Percentiles rank a stretch among this genome's conserved stretches.
Evolutionary conservation across 2,797 vertebrate species (phyloP).

Genomic region (Melanotaenia parkinsoni): DNA sequence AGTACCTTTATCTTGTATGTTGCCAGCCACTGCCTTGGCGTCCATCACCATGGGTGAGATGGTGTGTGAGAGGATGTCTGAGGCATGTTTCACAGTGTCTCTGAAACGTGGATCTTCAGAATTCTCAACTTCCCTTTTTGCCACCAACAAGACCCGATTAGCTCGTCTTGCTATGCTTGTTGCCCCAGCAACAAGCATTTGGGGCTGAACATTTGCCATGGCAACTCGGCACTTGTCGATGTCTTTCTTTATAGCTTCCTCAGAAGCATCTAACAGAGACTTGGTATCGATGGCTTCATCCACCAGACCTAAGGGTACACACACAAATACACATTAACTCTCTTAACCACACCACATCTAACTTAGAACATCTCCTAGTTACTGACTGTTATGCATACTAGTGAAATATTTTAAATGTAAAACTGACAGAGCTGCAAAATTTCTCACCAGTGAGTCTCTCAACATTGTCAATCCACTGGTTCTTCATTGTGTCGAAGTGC

Average conservation of each 20-base stretch:
- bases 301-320: constrained; percentile 86
- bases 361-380: neutral
- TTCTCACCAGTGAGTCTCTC: constrained; percentile 95
- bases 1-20: constrained; percentile 95
- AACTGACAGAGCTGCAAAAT: neutral
- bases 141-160: constrained; percentile 95
- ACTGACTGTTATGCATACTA: neutral
- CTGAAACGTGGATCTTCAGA: constrained; percentile 97
- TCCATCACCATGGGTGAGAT: constrained; percentile 99
- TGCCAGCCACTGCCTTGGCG: constrained; percentile 96
- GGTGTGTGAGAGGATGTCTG: constrained; percentile 94
- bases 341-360: neutral
- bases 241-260: constrained; percentile 99
- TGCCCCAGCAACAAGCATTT: constrained; percentile 98
- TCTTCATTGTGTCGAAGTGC: constrained; percentile 99
- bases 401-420: neutral
- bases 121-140: constrained; percentile 96
- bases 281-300: constrained; percentile 98
- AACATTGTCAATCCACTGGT: constrained; percentile 98
- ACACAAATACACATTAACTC: constrained; percentile 5
- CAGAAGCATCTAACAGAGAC: constrained; percentile 95
- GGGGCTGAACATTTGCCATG: constrained; percentile 97
- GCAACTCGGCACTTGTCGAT: constrained; percentile 98
- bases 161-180: constrained; percentile 98
- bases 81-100: constrained; percentile 93